Percentiles rank a stretch among this genome's conserved stretches.
Evolutionary conservation across 35 echinoderm and acorn worm genomes (phyloP).

Genomic region (Heliocidaris erythrogramma): DNA sequence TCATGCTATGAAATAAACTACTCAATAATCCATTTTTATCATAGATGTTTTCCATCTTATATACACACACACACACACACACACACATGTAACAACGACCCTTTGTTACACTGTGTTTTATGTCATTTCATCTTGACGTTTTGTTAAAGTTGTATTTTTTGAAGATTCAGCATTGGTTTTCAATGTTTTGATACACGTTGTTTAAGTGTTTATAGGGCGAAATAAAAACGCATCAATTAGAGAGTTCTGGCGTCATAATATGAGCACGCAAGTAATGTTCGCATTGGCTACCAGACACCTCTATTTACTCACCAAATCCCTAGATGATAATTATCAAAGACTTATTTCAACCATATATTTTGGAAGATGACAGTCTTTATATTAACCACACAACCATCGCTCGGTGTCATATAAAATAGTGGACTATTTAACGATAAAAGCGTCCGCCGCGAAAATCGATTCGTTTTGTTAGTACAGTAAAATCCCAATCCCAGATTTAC

Average conservation of each 20-base stretch:
- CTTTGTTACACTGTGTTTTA: no score
- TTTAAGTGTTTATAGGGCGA: not conserved
- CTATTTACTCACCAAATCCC: slow-evolving; percentile 35
- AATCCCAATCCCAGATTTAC: not conserved
- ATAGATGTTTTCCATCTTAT: no score
- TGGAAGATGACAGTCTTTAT: slow-evolving; percentile 35
- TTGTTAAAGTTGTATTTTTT: no score
- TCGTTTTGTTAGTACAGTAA: not conserved
- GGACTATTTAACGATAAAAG: not conserved
- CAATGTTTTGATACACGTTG: not conserved
- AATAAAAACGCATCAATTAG: not conserved
- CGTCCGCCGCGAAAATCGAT: not conserved
- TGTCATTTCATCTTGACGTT: no score
- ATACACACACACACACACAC: no score
- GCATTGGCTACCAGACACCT: not conserved
- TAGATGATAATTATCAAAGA: slow-evolving; percentile 23
- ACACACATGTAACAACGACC: no score
- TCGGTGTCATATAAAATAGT: not conserved
- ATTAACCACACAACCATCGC: not conserved
- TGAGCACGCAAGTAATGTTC: not conserved
- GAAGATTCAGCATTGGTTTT: not conserved
- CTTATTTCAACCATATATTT: not conserved
- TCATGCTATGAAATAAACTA: no score
- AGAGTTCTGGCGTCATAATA: not conserved
- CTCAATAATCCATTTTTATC: no score